These are phyloP conservation scores for Forpus xanthops DNA, from an alignment of 2,797 vertebrate species.

Conservation along the genomic window DNA sequence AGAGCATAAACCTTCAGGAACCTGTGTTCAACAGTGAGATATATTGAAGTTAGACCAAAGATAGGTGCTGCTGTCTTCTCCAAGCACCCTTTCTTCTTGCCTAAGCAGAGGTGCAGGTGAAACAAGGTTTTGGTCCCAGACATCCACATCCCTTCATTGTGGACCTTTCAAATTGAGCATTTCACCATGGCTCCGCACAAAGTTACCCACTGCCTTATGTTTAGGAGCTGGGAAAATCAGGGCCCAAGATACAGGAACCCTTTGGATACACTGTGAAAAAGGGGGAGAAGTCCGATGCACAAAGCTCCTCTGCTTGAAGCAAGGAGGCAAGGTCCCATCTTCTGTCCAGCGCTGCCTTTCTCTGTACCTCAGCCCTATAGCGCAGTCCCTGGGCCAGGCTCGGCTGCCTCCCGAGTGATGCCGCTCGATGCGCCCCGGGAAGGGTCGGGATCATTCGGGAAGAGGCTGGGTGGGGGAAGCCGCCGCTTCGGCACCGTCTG, in stretches of 20 bases:
- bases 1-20: not conserved
- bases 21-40: not conserved
- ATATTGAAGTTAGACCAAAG: rapidly evolving
- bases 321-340: not conserved
- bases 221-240: not conserved
- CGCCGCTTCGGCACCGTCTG: not conserved
- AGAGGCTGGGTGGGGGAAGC: not conserved
- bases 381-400: not conserved
- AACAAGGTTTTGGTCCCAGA: not conserved
- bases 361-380: not conserved
- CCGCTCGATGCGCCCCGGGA: not conserved
- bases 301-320: not conserved
- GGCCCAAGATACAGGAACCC: rapidly evolving
- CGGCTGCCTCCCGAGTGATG: not conserved
- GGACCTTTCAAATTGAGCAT: not conserved
- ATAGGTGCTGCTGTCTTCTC: not conserved
- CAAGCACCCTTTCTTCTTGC: not conserved
- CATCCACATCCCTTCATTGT: rapidly evolving
- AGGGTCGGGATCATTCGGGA: not conserved
- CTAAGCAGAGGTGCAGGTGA: not conserved
- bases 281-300: rapidly evolving
- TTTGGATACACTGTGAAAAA: not conserved
- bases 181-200: not conserved
- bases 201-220: rapidly evolving
- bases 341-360: not conserved